Evolutionary conservation across 2,797 vertebrate species (phyloP).

Genomic region (Alectoris magna): DNA sequence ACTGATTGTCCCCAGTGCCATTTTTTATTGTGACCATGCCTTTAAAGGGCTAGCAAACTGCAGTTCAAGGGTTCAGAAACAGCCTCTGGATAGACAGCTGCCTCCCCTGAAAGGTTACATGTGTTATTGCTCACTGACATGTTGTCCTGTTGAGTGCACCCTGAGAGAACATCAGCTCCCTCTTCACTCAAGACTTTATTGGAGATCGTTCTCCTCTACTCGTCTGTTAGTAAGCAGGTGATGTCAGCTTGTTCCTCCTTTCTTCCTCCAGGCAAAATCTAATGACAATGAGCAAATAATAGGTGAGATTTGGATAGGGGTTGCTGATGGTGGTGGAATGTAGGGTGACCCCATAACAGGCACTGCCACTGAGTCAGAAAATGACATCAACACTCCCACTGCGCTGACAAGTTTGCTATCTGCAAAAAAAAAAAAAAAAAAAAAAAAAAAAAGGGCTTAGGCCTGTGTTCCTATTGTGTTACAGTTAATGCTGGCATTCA

Average conservation of each 20-base stretch:
- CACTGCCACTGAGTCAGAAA: slow-evolving; percentile 80
- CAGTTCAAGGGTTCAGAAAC: not conserved
- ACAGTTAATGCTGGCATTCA: slow-evolving; percentile 83
- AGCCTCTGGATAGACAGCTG: slow-evolving; percentile 1
- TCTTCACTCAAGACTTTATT: not conserved
- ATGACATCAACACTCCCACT: slow-evolving; percentile 81
- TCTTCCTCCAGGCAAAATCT: slow-evolving; percentile 49
- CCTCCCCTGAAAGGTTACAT: not conserved
- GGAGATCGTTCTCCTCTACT: slow-evolving; percentile 26
- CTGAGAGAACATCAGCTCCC: not conserved
- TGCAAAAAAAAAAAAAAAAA: slow-evolving; percentile 61
- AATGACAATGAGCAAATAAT: slow-evolving; percentile 46
- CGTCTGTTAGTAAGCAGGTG: slow-evolving; percentile 49
- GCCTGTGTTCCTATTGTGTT: slow-evolving; percentile 80
- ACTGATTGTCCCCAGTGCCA: not conserved
- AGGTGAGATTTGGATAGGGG: slow-evolving; percentile 46
- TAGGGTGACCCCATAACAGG: slow-evolving; percentile 74
- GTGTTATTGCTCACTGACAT: not conserved
- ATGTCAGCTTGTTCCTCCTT: slow-evolving; percentile 50
- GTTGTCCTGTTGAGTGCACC: not conserved
- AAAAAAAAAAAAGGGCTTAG: slow-evolving; percentile 69
- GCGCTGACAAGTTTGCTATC: slow-evolving; percentile 77
- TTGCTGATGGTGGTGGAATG: slow-evolving; percentile 59
- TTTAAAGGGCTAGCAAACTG: not conserved
- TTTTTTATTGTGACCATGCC: not conserved